Evolutionary conservation across 2,797 vertebrate genomes (phyloP).

Genomic region (Diceros bicornis): DNA sequence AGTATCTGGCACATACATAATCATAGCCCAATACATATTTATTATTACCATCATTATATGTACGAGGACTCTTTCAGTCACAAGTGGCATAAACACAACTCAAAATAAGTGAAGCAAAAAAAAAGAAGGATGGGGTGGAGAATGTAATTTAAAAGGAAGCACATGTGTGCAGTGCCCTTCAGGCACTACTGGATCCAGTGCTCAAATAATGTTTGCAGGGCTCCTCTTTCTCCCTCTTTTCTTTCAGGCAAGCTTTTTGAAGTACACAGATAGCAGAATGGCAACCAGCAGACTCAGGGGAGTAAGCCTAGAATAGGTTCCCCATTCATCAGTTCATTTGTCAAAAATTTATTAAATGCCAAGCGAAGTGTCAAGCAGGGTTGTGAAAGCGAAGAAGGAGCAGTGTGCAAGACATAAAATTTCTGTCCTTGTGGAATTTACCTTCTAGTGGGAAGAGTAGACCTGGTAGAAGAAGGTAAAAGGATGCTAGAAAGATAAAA

Average conservation of each 20-base stretch:
- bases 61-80: neutral
- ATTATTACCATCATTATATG: neutral
- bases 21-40: neutral
- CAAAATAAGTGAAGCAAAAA: slow-evolving; percentile 7
- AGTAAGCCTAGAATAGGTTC: neutral
- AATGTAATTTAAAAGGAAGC: neutral
- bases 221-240: neutral
- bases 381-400: slow-evolving; percentile 20
- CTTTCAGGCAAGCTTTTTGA: neutral
- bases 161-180: neutral
- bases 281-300: neutral
- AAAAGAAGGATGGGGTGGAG: neutral
- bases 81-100: neutral
- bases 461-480: neutral
- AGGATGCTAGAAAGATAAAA: slow-evolving; percentile 37
- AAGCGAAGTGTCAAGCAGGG: neutral
- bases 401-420: neutral
- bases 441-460: neutral
- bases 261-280: neutral
- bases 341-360: neutral
- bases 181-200: neutral
- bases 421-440: neutral
- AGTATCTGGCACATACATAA: neutral
- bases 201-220: neutral
- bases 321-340: neutral